Evolutionary conservation across 2,113 vertebrate species (phyloP).

Genomic region (Cephalopholis sonnerati): DNA sequence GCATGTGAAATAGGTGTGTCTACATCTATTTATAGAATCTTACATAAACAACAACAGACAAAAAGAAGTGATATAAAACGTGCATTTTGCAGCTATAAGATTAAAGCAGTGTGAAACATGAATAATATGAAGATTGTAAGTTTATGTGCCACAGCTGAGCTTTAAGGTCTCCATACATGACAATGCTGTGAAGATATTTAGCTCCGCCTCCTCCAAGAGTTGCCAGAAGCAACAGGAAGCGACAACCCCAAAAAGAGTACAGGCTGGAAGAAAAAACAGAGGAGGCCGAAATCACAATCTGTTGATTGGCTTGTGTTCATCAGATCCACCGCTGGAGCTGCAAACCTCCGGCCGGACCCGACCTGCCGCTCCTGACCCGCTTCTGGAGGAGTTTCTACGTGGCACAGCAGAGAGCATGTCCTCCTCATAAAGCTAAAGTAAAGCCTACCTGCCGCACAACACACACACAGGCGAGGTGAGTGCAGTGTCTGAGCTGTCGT

Average conservation of each 20-base stretch:
- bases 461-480: slow-evolving; percentile 74
- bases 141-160: not conserved
- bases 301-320: slow-evolving; percentile 23
- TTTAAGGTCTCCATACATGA: not conserved
- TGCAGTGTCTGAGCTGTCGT: not conserved
- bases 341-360: not conserved
- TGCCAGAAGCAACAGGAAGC: slow-evolving; percentile 81
- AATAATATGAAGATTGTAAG: not conserved
- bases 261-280: slow-evolving; percentile 48
- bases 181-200: slow-evolving; percentile 1
- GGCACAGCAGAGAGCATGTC: slow-evolving; percentile 71
- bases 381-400: slow-evolving; percentile 59
- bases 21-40: not conserved
- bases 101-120: not conserved
- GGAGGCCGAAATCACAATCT: slow-evolving; percentile 54
- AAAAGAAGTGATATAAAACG: no score
- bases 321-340: slow-evolving; percentile 9
- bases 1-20: not conserved
- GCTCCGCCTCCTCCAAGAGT: slow-evolving; percentile 68
- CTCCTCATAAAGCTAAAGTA: slow-evolving; percentile 51
- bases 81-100: not conserved
- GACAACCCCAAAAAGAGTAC: slow-evolving; percentile 68
- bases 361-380: slow-evolving; percentile 26
- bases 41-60: not conserved
- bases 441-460: slow-evolving; percentile 55